These are phyloP conservation scores for Asarcornis scutulata DNA, from an alignment of 2,113 vertebrate species.

Conservation along the genomic window DNA sequence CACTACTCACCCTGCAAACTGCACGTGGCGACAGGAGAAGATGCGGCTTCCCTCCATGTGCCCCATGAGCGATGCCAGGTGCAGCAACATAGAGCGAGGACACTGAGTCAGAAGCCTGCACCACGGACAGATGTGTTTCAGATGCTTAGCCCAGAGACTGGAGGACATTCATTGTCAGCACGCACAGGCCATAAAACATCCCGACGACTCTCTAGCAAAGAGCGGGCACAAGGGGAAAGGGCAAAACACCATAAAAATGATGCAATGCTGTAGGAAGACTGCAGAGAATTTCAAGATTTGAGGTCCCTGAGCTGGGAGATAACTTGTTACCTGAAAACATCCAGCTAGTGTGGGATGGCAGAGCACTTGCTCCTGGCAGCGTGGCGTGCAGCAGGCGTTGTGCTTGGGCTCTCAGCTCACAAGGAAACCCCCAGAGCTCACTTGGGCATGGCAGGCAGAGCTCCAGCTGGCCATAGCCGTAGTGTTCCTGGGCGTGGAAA, in stretches of 20 bases:
- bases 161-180: not conserved
- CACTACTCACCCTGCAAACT: rapidly evolving
- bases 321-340: not conserved
- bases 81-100: not conserved
- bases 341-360: not conserved
- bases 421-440: too few species aligned
- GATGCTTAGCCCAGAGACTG: not conserved
- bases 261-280: not conserved
- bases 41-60: rapidly evolving
- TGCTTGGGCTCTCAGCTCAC: not conserved
- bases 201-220: not conserved
- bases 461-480: not conserved
- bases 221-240: not conserved
- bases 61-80: rapidly evolving
- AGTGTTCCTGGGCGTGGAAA: not conserved
- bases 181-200: not conserved
- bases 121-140: rapidly evolving
- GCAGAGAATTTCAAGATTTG: rapidly evolving
- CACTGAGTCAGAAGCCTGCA: not conserved
- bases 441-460: rapidly evolving
- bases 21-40: not conserved
- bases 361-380: rapidly evolving
- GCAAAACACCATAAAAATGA: not conserved
- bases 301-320: not conserved
- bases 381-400: rapidly evolving